Conservation (phyloP, 2,888 invertebrate genomes). For the Pollenia angustigena region DNA sequence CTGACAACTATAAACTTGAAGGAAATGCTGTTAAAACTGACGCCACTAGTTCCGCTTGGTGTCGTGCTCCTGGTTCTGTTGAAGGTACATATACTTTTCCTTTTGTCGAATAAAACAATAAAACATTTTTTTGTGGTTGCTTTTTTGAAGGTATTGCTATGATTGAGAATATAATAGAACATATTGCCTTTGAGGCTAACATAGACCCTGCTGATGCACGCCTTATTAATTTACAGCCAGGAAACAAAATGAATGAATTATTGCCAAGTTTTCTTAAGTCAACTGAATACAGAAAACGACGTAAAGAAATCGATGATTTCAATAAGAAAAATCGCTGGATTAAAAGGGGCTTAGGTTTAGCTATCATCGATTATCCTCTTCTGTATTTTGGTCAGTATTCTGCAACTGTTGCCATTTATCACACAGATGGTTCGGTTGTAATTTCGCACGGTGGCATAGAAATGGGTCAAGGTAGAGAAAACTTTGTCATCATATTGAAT, state of each 20-base stretch:
- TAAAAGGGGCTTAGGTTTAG: slow-evolving; percentile 87
- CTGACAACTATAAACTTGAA: slow-evolving; percentile 87
- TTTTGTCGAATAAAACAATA: not conserved
- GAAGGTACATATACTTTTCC: slow-evolving; percentile 83
- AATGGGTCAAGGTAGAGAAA: slow-evolving; percentile 89
- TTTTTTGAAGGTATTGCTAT: slow-evolving; percentile 83
- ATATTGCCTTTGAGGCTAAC: slow-evolving; percentile 85
- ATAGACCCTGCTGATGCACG: slow-evolving; percentile 86
- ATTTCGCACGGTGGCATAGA: slow-evolving; percentile 89
- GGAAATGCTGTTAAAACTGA: slow-evolving; percentile 88
- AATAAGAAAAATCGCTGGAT: slow-evolving; percentile 90
- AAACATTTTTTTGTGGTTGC: not conserved
- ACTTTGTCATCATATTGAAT: not conserved
- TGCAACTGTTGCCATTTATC: slow-evolving; percentile 87
- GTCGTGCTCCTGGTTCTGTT: slow-evolving; percentile 86
- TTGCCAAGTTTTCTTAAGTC: slow-evolving; percentile 85
- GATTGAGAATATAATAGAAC: slow-evolving; percentile 88
- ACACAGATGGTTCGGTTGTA: slow-evolving; percentile 88
- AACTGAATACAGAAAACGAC: slow-evolving; percentile 86
- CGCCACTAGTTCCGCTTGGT: slow-evolving; percentile 88
- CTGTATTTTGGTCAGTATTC: slow-evolving; percentile 85
- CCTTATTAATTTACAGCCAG: slow-evolving; percentile 84
- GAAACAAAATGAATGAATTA: slow-evolving; percentile 82
- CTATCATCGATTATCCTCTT: slow-evolving; percentile 88
- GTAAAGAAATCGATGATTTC: slow-evolving; percentile 85